Evolutionary conservation across 2,797 vertebrate genomes (phyloP), one percentile per base, ranked within the genome.

Genomic region (Bucorvus abyssinicus): DNA sequence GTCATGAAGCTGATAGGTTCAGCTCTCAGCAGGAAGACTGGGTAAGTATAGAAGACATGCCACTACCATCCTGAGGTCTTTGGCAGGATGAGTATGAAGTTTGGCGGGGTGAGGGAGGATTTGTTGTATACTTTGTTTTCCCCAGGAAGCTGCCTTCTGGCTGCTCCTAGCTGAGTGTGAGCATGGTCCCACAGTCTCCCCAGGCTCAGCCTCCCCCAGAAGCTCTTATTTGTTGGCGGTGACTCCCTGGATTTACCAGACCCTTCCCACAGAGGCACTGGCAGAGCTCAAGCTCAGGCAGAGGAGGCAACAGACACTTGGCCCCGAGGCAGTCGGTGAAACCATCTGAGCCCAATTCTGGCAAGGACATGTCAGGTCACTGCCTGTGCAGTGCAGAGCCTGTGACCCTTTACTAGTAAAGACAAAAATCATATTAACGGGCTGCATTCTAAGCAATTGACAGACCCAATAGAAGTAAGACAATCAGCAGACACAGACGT

Each of bases 101-200:
- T 19, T 29, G 7, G 8, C 5, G 6, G 8, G 2, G 6, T 23
- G 2, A 1, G 5, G 1, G 6, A 40, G n/a, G n/a, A n/a, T n/a
- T n/a, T n/a, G n/a, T n/a, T n/a, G n/a, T n/a, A n/a, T n/a, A n/a
- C n/a, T 23, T 84, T 87, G 4, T 16, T 82, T 40, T 9, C 14
- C 10, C 14, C 19, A 5, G 1, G 26, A 32, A 71, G 6, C 21
- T 63, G 32, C 30, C 23, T 84, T 84, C 23, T 30, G 71, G 12
- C 30, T 77, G 22, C 29, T 57, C 9, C 40, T 36, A 20, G 15
- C 4, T 60, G 60, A 36, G 30, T 8, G 10, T 47, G 20, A 52
- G 12, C 2, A 2, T 15, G 30, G 5, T 7, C 19, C 15, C 14
- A 5, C n/a, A 68, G 26, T 11, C 30, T 5, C n/a, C 4, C 16